phyloP scores from a whole-genome alignment of 2,888 invertebrate genomes.

The Luperina nickerlii region DNA sequence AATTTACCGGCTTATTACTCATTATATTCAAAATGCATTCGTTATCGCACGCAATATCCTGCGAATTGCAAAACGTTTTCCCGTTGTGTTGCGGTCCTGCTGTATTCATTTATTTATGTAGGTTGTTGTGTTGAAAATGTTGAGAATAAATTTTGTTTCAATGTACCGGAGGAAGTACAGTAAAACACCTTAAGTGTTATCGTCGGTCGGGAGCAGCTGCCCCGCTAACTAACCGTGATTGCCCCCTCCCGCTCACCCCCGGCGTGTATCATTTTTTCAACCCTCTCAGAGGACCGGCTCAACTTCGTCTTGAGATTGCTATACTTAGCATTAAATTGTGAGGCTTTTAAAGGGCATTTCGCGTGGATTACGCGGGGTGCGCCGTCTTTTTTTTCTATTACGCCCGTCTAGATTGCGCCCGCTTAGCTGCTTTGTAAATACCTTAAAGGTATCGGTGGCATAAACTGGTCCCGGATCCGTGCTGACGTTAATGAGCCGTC shows the following conservation, averaged over 20 bases:
- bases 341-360: constrained; percentile 86
- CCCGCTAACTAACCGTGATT: constrained; percentile 86
- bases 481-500: constrained; percentile 88
- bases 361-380: constrained; percentile 82
- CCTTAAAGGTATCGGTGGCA: constrained; percentile 87
- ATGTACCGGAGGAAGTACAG: constrained; percentile 72
- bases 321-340: constrained; percentile 89
- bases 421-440: constrained; percentile 88
- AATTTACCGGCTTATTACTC: constrained; percentile 76
- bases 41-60: constrained; percentile 67
- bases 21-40: constrained; percentile 75
- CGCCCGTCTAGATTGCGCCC: constrained; percentile 80
- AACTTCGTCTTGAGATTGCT: constrained; percentile 85
- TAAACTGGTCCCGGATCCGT: constrained; percentile 84
- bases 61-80: constrained; percentile 65
- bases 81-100: constrained; percentile 50
- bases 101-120: constrained; percentile 25
- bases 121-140: constrained; percentile 47
- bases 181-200: constrained; percentile 83
- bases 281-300: constrained; percentile 81
- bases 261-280: constrained; percentile 87
- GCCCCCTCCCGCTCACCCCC: constrained; percentile 68
- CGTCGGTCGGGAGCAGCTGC: constrained; percentile 82
- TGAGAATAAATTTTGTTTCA: constrained; percentile 71
- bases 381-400: constrained; percentile 81